Base-by-base conservation (phyloP, 2,113 vertebrate species). In the human (Homo sapiens) region DNA sequence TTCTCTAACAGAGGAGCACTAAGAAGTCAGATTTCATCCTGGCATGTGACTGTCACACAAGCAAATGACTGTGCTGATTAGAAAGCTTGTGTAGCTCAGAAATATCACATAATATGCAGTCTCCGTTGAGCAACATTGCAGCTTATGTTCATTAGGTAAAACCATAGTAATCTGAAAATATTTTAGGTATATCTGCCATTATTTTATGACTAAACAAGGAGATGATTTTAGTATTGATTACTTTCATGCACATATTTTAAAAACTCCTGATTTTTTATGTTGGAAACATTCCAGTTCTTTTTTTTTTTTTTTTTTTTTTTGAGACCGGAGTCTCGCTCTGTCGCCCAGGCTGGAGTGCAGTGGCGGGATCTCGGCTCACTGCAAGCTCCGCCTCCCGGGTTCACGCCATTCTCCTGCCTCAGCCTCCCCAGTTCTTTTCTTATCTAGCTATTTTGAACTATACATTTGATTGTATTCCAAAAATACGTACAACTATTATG, bases 161-260 rank as follows among this genome's bases (percentile, higher is more conserved):
- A 40, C 45, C 45, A 35, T 25, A 72, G 78, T 40, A 52, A 93
- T 70, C 79, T 81, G 72, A 97, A 70, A 90, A 52, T 92, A 85
- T 81, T 91, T 95, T 81, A 27, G 12, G 2, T n/a, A 20, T 61
- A n/a, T 32, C 43, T 95, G 16, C 52, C 82, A 38, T 66, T 52
- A 68, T 70, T 90, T 70, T 88, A n/a, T 85, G n/a, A 52, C 57
- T 84, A 50, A 17, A 45, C n/a, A 73, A 75, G 57, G 16, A 79
- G 30, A 9, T 5, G 8, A 7, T 84, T 75, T 45, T 59, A 50
- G 2, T 79, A 61, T 66, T 57, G 70, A 52, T 94, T 50, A 50
- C 40, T 82, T 93, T 75, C n/a, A 68, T 52, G 76, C 3, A 23
- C 18, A 61, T 84, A 68, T 52, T 88, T 68, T 9, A 38, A 66